Evolutionary conservation across 2,888 invertebrate species (phyloP).

Genomic region (Drosophila lutescens): DNA sequence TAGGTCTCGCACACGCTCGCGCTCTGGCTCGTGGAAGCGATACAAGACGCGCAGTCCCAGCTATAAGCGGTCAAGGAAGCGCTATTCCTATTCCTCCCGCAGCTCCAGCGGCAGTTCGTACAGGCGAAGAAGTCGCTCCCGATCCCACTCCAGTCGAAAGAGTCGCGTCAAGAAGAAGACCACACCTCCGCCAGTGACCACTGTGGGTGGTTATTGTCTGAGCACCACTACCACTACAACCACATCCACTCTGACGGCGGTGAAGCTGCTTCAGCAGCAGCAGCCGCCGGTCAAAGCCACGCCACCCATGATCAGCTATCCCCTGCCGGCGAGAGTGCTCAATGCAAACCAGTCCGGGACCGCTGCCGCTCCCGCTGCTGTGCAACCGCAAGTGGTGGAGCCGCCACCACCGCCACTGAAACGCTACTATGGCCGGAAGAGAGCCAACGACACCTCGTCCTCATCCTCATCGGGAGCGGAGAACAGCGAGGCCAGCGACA

Average conservation of each 20-base stretch:
- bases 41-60: constrained; percentile 77
- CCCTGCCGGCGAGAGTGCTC: constrained; percentile 59
- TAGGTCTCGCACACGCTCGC: constrained; percentile 59
- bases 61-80: constrained; percentile 65
- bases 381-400: constrained; percentile 72
- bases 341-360: constrained; percentile 29
- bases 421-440: constrained; percentile 86
- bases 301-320: constrained; percentile 73
- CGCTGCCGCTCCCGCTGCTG: constrained; percentile 31
- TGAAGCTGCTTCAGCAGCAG: constrained; percentile 39
- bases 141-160: constrained; percentile 34
- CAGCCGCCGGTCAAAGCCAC: constrained; percentile 25
- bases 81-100: constrained; percentile 65
- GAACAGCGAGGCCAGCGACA: constrained; percentile 70
- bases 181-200: constrained; percentile 26
- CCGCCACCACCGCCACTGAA: constrained; percentile 84
- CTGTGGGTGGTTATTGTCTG: constrained; percentile 46
- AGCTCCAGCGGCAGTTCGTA: constrained; percentile 69
- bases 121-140: constrained; percentile 52
- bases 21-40: constrained; percentile 72
- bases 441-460: constrained; percentile 86
- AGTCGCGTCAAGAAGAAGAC: constrained; percentile 42
- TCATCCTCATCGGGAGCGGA: constrained; percentile 60
- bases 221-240: constrained; percentile 64
- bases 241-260: constrained; percentile 49